Percentiles rank a stretch among this genome's conserved stretches.
Evolutionary conservation across 2,888 invertebrate genomes (phyloP).

Genomic region (Eledone cirrhosa): DNA sequence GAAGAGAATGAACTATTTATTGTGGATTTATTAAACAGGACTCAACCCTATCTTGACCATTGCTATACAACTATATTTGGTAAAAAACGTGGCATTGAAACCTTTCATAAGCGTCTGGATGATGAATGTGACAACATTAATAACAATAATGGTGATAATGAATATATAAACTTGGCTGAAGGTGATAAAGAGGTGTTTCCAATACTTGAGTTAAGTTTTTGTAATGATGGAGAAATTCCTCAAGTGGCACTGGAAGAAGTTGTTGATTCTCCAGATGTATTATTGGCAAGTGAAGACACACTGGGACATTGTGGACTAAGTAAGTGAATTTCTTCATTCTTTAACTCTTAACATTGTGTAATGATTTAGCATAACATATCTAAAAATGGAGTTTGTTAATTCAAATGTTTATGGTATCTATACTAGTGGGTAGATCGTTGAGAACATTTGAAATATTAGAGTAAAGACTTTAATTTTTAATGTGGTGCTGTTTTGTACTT

Average conservation of each 20-base stretch:
- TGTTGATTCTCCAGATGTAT: conserved; percentile 34
- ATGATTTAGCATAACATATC: too few species aligned
- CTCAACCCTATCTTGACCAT: conserved; percentile 58
- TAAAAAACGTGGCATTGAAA: conserved; percentile 43
- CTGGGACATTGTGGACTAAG: conserved; percentile 34
- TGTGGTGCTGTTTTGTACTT: too few species aligned
- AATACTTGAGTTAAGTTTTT: too few species aligned
- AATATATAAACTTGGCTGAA: not conserved
- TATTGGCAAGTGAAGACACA: not conserved
- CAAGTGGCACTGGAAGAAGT: conserved; percentile 47
- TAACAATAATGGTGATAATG: conserved; percentile 30
- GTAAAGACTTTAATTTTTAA: too few species aligned
- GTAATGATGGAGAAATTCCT: conserved; percentile 29
- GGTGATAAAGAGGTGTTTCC: too few species aligned
- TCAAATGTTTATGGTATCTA: too few species aligned
- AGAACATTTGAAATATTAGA: too few species aligned
- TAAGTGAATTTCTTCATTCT: conserved; percentile 21
- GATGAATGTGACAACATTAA: conserved; percentile 38
- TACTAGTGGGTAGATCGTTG: too few species aligned
- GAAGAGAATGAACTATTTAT: conserved; percentile 57
- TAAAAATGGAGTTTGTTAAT: too few species aligned
- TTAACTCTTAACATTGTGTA: too few species aligned
- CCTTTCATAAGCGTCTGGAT: conserved; percentile 36
- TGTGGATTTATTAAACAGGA: conserved; percentile 48
- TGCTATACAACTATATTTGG: conserved; percentile 60